Base-by-base conservation (phyloP, 2,888 invertebrate genomes). In the Heliconius cydno region DNA sequence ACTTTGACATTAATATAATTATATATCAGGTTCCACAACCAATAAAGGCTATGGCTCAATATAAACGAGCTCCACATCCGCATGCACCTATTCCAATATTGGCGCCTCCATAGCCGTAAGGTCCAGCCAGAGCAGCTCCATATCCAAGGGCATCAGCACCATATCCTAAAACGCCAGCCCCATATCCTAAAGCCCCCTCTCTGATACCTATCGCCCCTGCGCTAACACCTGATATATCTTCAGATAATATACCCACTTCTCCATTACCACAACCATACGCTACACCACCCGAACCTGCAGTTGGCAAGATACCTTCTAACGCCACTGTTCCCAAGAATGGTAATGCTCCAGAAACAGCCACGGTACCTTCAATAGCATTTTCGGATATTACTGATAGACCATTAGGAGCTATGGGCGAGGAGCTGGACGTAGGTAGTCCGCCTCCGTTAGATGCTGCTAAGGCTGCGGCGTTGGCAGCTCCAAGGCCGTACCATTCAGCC, bases 361-460 rank as follows among this genome's bases (percentile, higher is more conserved):
- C 78, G 4, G 81, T 75, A 3, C 89, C 89, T 77, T 85, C 86
- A 65, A 87, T 86, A 0, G 78, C 84, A 79, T 88, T 87, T 76
- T 89, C 88, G n/a, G 88, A 88, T 12, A 85, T 77, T 19, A 89
- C 86, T 15, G 87, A 83, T 38, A 89, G 81, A 19, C 89, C 89
- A 57, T 79, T 83, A 12, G 86, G 84, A 10, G 87, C 83, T 65
- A 87, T 83, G 28, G 87, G 85, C 10, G 89, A 89, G 12, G 84
- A 81, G 78, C 88, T 88, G 74, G 88, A 82, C 22, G 86, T 84
- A 1, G 84, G 81, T 19, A 88, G 84, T 15, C 86, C 76, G 4
- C 76, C 79, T 52, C 84, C 78, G 70, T 81, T 46, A 34, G 74
- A 78, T 28, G 76, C 78, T 19, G 75, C 75, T 63, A 75, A 46